Conservation (phyloP, 1,140 invertebrate species). For the Scaptomyza montana region DNA sequence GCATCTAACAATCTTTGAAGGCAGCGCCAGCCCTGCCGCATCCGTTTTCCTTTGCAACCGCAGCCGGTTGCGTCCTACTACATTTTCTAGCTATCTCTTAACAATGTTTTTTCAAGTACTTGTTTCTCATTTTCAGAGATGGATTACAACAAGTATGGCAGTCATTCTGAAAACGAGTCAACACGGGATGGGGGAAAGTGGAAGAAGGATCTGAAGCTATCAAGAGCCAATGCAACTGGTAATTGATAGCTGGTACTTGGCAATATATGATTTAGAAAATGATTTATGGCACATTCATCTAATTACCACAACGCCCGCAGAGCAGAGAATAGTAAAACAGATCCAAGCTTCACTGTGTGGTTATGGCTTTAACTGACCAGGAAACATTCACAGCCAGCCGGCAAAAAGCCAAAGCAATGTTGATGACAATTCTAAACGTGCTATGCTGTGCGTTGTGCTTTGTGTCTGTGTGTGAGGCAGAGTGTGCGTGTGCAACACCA, state of each 20-base stretch:
- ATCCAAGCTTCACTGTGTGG: slow-evolving; percentile 1
- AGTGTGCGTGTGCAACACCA: slow-evolving; percentile 64
- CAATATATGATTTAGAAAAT: slow-evolving; percentile 80
- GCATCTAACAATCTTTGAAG: too few relatives aligned
- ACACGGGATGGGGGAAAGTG: neutral
- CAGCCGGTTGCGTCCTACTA: too few relatives aligned
- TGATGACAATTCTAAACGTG: slow-evolving; percentile 74
- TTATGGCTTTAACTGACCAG: slow-evolving; percentile 24
- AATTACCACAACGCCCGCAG: slow-evolving; percentile 74
- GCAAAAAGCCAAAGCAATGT: slow-evolving; percentile 65
- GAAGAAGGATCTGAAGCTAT: slow-evolving; percentile 23
- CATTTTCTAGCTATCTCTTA: neutral
- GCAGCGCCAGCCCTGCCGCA: too few relatives aligned
- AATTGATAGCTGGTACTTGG: slow-evolving; percentile 33
- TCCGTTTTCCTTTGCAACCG: too few relatives aligned
- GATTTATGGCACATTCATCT: slow-evolving; percentile 81
- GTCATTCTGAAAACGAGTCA: slow-evolving; percentile 2
- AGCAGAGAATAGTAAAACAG: slow-evolving; percentile 8
- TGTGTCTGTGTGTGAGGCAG: slow-evolving; percentile 24
- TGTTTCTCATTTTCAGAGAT: too few relatives aligned
- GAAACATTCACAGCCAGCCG: slow-evolving; percentile 24
- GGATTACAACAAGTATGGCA: too few relatives aligned
- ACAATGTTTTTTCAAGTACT: slow-evolving; percentile 19
- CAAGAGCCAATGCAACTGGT: slow-evolving; percentile 48
- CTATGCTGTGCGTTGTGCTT: slow-evolving; percentile 48